These are phyloP conservation scores for Pecten maximus DNA, from an alignment of 2,888 invertebrate genomes.

Conservation along the genomic window DNA sequence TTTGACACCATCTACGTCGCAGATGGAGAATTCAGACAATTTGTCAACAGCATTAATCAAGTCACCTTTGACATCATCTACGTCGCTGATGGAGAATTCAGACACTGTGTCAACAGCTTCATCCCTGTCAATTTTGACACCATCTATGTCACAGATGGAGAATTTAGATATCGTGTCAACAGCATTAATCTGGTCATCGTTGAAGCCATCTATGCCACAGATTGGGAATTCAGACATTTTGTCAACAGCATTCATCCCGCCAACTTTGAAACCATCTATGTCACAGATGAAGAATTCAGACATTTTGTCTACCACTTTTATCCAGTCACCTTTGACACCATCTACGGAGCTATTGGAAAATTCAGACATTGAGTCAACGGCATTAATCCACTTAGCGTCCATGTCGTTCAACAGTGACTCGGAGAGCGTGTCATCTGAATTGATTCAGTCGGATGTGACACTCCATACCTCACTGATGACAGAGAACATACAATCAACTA, in stretches of 20 bases:
- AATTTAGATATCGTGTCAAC: too few relatives aligned
- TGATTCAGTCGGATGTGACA: neutral
- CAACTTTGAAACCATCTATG: neutral
- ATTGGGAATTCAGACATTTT: neutral
- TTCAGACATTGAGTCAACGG: too few relatives aligned
- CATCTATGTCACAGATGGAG: too few relatives aligned
- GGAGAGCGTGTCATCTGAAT: too few relatives aligned
- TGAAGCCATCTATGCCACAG: neutral
- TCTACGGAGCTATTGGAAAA: too few relatives aligned
- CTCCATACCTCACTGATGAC: neutral
- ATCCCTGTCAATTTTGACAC: too few relatives aligned
- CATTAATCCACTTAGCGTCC: too few relatives aligned
- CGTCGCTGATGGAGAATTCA: neutral
- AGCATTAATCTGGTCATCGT: too few relatives aligned
- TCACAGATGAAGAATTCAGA: neutral
- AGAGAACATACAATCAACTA: neutral
- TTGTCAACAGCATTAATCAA: too few relatives aligned
- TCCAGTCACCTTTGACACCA: neutral
- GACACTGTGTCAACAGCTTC: neutral
- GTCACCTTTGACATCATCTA: too few relatives aligned
- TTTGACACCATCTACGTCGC: neutral
- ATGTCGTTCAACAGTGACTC: too few relatives aligned
- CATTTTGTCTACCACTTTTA: neutral
- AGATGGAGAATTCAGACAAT: too few relatives aligned
- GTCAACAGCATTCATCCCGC: neutral